A percentile compares a stretch with the other conserved stretches of the same genome.
These are phyloP conservation scores for Dryococelus australis DNA, from an alignment of 2,888 invertebrate species.

Conservation along the genomic window DNA sequence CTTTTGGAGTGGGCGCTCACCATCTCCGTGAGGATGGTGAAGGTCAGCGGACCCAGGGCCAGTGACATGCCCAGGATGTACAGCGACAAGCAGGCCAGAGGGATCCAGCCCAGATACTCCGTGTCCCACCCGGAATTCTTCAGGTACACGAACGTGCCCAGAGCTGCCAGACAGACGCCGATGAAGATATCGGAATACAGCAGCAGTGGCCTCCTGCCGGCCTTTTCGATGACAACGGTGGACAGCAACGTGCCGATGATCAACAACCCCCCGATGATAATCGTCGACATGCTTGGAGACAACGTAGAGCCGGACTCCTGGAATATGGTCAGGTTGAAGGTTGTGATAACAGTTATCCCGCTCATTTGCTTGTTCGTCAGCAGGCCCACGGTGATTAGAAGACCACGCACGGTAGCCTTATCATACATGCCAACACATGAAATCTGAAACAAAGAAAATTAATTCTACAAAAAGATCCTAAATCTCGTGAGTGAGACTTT, in stretches of 20 bases:
- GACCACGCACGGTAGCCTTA: neutral
- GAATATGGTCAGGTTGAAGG: neutral
- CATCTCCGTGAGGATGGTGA: constrained; percentile 5
- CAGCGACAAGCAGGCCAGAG: constrained; percentile 36
- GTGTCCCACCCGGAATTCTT: neutral
- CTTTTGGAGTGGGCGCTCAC: neutral
- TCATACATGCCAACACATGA: neutral
- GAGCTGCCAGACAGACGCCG: neutral
- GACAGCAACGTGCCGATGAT: neutral
- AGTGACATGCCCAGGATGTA: constrained; percentile 18
- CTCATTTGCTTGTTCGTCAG: neutral
- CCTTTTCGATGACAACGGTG: neutral
- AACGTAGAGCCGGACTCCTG: neutral
- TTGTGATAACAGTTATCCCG: neutral
- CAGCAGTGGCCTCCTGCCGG: neutral
- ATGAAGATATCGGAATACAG: neutral
- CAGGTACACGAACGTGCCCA: neutral
- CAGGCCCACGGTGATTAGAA: neutral
- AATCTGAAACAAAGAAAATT: too few species aligned
- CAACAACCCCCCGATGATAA: neutral
- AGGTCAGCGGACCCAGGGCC: neutral
- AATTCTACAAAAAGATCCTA: too few species aligned
- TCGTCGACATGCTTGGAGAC: neutral
- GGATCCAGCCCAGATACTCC: constrained; percentile 30
- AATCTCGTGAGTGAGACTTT: too few species aligned